Conservation (phyloP, 2,888 invertebrate species). For the Ditylenchus weischeri region DNA sequence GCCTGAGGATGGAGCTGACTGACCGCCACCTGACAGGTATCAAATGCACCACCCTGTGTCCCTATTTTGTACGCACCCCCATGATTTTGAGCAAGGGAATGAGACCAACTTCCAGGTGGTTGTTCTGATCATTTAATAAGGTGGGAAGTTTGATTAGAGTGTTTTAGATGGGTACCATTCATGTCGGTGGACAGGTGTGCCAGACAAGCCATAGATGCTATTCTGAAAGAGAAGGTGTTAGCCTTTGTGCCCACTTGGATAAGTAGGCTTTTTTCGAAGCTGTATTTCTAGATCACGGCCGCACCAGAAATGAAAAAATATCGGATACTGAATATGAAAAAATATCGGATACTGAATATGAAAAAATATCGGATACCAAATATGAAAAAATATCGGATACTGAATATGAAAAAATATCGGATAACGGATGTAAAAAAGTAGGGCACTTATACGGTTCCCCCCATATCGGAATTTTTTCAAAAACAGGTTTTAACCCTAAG, state of each 20-base stretch:
- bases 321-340: too few species aligned
- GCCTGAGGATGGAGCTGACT: conserved; percentile 74
- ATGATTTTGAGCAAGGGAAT: conserved; percentile 54
- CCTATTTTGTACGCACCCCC: conserved; percentile 69
- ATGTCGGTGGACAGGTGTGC: conserved; percentile 55
- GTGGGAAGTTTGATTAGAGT: neutral
- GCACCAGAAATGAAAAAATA: too few species aligned
- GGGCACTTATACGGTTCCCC: too few species aligned
- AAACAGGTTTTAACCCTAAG: too few species aligned
- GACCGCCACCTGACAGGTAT: conserved; percentile 65
- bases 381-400: too few species aligned
- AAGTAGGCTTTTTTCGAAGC: neutral
- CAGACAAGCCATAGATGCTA: conserved; percentile 49
- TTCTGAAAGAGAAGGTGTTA: conserved; percentile 52
- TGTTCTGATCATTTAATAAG: neutral
- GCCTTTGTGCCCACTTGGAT: conserved; percentile 54
- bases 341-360: too few species aligned
- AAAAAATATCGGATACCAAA: too few species aligned
- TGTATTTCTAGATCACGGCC: too few species aligned
- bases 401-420: too few species aligned
- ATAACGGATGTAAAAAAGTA: too few species aligned
- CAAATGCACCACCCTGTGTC: conserved; percentile 78
- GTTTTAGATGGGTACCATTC: conserved; percentile 52
- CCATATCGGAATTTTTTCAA: too few species aligned
- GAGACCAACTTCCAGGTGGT: conserved; percentile 52